Evolutionary conservation across 2,888 invertebrate species (phyloP).

Genomic region (Lampropteryx suffumata): DNA sequence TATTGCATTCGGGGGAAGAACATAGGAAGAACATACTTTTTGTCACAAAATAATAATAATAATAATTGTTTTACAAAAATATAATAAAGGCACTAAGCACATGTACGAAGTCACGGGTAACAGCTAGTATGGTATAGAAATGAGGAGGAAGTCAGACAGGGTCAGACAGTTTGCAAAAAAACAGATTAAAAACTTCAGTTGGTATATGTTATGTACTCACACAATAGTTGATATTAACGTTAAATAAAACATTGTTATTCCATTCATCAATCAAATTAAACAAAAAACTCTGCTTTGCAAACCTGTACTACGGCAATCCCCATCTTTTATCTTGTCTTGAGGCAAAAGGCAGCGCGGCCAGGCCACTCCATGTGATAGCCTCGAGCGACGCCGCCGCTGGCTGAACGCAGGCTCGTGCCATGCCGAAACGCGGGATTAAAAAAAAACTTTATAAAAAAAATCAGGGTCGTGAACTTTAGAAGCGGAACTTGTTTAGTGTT

Average conservation of each 20-base stretch:
- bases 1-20: no score
- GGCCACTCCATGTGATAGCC: conserved; percentile 79
- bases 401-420: conserved; percentile 51
- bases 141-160: no score
- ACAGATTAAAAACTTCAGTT: no score
- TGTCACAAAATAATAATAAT: no score
- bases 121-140: no score
- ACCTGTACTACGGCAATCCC: conserved; percentile 57
- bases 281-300: conserved; percentile 42
- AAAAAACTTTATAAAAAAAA: conserved; percentile 19
- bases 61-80: no score
- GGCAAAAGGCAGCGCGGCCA: conserved; percentile 53
- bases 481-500: conserved; percentile 7
- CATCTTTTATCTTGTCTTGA: conserved; percentile 67
- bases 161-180: no score
- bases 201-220: no score
- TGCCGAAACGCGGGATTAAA: conserved; percentile 52
- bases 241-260: neutral
- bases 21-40: no score
- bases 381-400: conserved; percentile 66
- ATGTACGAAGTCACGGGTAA: no score
- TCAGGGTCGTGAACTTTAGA: conserved; percentile 17
- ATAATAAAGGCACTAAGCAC: no score
- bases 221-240: no score
- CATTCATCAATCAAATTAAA: neutral